Base-by-base conservation (phyloP, 2,888 invertebrate species). In the Hylaea fasciaria region DNA sequence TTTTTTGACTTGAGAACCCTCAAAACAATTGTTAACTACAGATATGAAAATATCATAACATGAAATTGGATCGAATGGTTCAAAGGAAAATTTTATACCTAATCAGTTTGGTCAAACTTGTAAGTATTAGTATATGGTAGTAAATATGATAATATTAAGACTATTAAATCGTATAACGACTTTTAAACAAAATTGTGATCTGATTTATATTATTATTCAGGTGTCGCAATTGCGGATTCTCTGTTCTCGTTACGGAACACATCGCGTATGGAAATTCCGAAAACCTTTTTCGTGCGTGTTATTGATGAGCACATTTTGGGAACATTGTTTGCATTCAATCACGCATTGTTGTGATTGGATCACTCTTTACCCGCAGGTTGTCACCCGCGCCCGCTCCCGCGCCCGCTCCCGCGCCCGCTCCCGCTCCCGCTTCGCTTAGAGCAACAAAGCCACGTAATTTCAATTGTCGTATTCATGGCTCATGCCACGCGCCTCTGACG, bases 401-500 rank as follows among this genome's bases (percentile, higher is more conserved):
- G 22, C 22, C 22, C 22, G 22, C 22, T 22, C 5, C 22, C 22
- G 22, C 22, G 22, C 22, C 5, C 13, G 4, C 28, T 12, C 41
- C 32, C 39, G n/a, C 43, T 16, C 8, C 11, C 35, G 41, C 53
- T 49, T n/a, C 37, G 22, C 16, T 1, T 1, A 51, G 14, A n/a
- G 22, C 41, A 12, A 7, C 32, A 35, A 51, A 37, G 32, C 46
- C 46, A 46, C 69, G 22, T 76, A 70, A 81, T 80, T 80, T 80
- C 78, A 81, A 83, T 81, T 73, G 78, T 76, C 73, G 70, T 72
- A 76, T 77, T 76, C 75, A 77, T 77, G 73, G 17, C 5, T 22
- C 22, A 22, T 22, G 22, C 22, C 22, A 40, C 40, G 44, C 49
- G 48, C 37, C 10, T 37, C 40, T 69, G 70, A 67, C 69, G 66